Evolutionary conservation across 2,113 vertebrate genomes (phyloP), one percentile per base, ranked within the genome.

Genomic region (Sinocyclocheilus grahami): DNA sequence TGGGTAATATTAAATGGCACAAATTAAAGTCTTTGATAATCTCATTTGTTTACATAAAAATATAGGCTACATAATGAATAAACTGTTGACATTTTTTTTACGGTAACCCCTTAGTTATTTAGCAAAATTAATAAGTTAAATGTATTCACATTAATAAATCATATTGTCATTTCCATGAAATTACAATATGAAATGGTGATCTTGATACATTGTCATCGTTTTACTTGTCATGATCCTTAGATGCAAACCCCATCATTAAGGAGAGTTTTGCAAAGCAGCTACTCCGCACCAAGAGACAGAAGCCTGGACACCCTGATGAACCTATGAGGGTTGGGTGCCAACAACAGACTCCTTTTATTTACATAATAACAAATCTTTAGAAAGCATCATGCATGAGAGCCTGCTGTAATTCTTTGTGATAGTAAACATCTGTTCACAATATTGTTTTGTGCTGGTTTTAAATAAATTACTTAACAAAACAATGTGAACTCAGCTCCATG

Each of bases 231-330:
- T 42, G 1, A 42, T 42, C 42, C 83, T 62, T 86, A 98, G 97
- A 95, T 75, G 91, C 95, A 55, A 96, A 94, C 30, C 97, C 95
- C 0, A 84, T 97, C 92, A 91, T 98, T 90, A 87, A 89, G 78
- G 97, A 96, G 90, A 97, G 95, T 88, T 89, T 96, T 22, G 97
- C 97, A 67, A 98, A 99, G 65, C 96, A 98, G 92, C 92, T 98
- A 75, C 95, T 98, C 87, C 95, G 97, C 89, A 96, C 93, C 88
- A 95, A 95, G 92, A 94, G 96, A 86, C 96, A 97, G 91, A 97
- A 97, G 91, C 89, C 96, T 0, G 97, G 97, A 16, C 93, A 97
- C 69, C 93, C 95, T 0, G 97, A 99, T 8, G 97, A 99, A 88
- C 96, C 97, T 24, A 96, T 96, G 95, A 93, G 96, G 95, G 98